These are phyloP conservation scores for Syngnathus scovelli DNA, from an alignment of 2,113 vertebrate species.

Conservation along the genomic window DNA sequence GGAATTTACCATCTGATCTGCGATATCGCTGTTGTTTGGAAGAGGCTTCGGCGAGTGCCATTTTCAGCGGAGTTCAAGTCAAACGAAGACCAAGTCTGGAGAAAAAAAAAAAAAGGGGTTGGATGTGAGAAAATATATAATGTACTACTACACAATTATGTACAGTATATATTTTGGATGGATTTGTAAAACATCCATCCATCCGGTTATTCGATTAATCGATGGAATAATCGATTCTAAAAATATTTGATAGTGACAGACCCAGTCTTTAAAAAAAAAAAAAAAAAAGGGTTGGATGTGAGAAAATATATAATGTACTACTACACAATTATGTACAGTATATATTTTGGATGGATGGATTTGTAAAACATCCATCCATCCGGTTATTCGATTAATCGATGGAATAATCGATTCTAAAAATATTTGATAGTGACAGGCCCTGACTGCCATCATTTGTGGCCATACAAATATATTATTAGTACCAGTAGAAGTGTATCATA, in stretches of 20 bases:
- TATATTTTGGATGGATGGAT: no score
- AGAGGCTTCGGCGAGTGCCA: neutral
- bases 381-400: no score
- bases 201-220: no score
- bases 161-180: neutral
- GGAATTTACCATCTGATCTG: constrained; percentile 21
- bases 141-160: neutral
- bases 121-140: neutral
- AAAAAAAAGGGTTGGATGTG: neutral
- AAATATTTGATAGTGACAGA: no score
- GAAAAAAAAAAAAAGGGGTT: neutral
- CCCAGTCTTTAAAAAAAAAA: neutral
- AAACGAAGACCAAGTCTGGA: neutral
- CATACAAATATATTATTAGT: no score
- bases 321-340: neutral
- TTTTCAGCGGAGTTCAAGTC: neutral
- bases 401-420: no score
- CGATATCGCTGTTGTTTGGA: constrained; percentile 4
- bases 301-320: neutral
- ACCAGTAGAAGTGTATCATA: no score
- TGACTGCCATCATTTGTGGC: neutral
- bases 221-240: no score
- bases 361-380: no score
- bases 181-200: no score
- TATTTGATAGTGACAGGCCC: no score